These are phyloP conservation scores for Cabera pusaria DNA, from an alignment of 2,888 invertebrate genomes.

Conservation along the genomic window DNA sequence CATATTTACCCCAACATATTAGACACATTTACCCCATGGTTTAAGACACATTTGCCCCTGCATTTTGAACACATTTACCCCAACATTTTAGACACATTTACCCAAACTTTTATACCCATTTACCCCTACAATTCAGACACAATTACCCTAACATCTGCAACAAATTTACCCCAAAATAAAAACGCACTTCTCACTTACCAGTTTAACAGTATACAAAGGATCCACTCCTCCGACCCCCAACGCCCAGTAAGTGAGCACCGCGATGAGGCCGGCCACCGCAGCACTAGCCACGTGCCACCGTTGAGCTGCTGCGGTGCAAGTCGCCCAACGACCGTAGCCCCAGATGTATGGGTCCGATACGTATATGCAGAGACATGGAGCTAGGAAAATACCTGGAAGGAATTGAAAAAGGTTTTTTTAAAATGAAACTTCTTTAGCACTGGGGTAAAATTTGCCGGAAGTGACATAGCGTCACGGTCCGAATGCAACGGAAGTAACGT, in stretches of 20 bases:
- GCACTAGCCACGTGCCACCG: constrained; percentile 40
- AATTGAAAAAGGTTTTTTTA: too few relatives aligned
- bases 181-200: too few relatives aligned
- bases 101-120: not conserved
- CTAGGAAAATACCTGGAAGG: constrained; percentile 54
- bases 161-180: not conserved
- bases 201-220: constrained; percentile 86
- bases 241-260: constrained; percentile 54
- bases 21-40: not conserved
- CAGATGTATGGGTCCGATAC: constrained; percentile 67
- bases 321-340: constrained; percentile 43
- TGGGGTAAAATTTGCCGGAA: too few relatives aligned
- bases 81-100: not conserved
- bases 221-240: constrained; percentile 74
- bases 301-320: constrained; percentile 9
- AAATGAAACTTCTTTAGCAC: too few relatives aligned
- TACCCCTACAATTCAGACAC: too few relatives aligned
- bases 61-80: not conserved
- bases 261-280: constrained; percentile 25
- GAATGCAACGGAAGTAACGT: too few relatives aligned
- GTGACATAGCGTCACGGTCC: too few relatives aligned
- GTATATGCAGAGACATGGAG: constrained; percentile 67
- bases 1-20: too few relatives aligned
- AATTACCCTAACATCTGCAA: too few relatives aligned
- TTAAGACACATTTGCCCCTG: not conserved